Evolutionary conservation across 1,140 invertebrate genomes (phyloP), one percentile per base, ranked within the genome.

Genomic region (Lasioglossum albipes): DNA sequence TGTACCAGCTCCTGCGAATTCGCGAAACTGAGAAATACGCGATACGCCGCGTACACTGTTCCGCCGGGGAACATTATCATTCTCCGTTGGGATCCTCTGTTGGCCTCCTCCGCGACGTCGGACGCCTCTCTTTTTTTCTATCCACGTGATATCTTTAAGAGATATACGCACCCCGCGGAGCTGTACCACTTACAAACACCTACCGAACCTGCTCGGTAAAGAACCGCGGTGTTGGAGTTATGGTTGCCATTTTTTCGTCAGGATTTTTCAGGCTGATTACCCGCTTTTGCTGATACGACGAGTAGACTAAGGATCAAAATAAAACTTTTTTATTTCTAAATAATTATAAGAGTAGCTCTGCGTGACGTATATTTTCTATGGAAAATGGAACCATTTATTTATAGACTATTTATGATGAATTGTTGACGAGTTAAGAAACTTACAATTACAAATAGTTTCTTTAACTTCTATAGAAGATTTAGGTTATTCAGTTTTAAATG

Each of bases 31-130:
- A 45, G 85, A 85, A 81, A 69, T 59, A 69, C 69, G 54, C 64
- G 62, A 45, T 75, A 84, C 69, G 42, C 77, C 81, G 66, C 54
- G 59, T 75, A 84, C 79, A 82, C 82, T 82, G 83, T 84, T 84
- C 75, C 65, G 67, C 64, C n/a, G 20, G 36, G 36, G 61, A 68
- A 41, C 31, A 83, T 84, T 65, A 76, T 84, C 82, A 74, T 73
- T 20, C 59, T 36, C 36, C 36, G 36, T 36, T 36, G 36, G 36
- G 36, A 36, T 36, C 42, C 16, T 16, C 52, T 54, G 13, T 16
- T 16, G 16, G 13, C 52, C 5, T 16, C 61, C 16, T 13, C 12
- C 36, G 20, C 27, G 45, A 65, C 66, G 52, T 49, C 9, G 41
- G 57, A 70, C 80, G 20, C 49, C 9, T 64, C 36, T 36, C 36